Evolutionary conservation across 2,113 vertebrate genomes (phyloP).

Genomic region (Cyanocitta stelleri): DNA sequence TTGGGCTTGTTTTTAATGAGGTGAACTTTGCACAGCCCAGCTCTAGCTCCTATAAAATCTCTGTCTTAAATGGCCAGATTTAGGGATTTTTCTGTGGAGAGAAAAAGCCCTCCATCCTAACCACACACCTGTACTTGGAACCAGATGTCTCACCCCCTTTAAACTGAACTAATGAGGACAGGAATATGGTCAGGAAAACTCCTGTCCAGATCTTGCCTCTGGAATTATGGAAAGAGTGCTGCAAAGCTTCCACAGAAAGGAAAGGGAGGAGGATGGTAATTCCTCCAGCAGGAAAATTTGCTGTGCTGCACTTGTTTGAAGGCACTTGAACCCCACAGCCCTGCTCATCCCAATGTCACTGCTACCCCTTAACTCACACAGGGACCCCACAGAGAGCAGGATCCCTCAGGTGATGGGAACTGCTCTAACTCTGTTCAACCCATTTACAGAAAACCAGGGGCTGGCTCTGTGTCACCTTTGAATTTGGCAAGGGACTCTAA

Average conservation of each 20-base stretch:
- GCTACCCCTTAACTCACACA: neutral
- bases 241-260: neutral
- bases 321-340: neutral
- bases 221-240: neutral
- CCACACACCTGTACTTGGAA: slow-evolving; percentile 10
- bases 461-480: neutral
- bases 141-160: neutral
- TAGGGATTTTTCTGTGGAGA: neutral
- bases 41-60: slow-evolving; percentile 34
- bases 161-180: neutral
- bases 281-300: neutral
- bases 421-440: neutral
- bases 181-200: neutral
- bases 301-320: neutral
- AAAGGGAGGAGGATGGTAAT: neutral
- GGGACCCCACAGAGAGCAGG: neutral
- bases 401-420: neutral
- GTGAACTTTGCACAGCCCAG: slow-evolving; percentile 37
- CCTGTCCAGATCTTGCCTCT: neutral
- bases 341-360: neutral
- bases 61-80: neutral
- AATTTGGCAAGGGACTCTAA: neutral
- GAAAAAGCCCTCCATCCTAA: neutral
- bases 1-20: slow-evolving; percentile 51
- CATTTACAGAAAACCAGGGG: neutral